Percentiles rank a stretch among this genome's conserved stretches.
phyloP scores from a whole-genome alignment of 53 echinoderm and acorn worm species.

The Crossaster papposus region DNA sequence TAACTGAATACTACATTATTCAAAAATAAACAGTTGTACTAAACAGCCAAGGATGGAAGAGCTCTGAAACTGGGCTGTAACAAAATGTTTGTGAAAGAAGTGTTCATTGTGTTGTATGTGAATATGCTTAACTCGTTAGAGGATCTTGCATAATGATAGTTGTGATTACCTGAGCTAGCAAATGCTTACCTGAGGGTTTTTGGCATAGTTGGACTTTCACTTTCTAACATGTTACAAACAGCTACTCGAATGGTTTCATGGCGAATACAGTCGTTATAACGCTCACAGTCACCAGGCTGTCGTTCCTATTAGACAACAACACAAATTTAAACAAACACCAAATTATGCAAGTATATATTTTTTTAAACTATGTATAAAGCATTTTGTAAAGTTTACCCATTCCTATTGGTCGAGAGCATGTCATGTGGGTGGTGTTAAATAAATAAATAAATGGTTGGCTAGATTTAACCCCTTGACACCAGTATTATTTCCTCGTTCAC shows the following conservation, averaged over 20 bases:
- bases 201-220: conserved; percentile 75
- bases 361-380: not conserved
- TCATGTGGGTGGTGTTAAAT: too few relatives aligned
- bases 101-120: not conserved
- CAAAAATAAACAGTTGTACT: too few relatives aligned
- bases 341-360: not conserved
- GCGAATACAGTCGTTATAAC: conserved; percentile 93
- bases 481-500: too few relatives aligned
- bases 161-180: too few relatives aligned
- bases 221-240: conserved; percentile 94
- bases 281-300: conserved; percentile 90
- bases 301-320: conserved; percentile 70
- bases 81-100: not conserved
- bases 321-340: not conserved
- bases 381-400: too few relatives aligned
- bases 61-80: not conserved
- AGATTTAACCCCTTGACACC: too few relatives aligned
- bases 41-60: too few relatives aligned
- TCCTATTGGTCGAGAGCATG: too few relatives aligned
- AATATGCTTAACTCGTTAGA: too few relatives aligned
- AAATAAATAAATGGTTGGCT: too few relatives aligned
- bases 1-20: too few relatives aligned
- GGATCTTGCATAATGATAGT: too few relatives aligned
- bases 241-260: conserved; percentile 95
- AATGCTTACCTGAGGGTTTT: conserved; percentile 72